Percentiles rank a stretch among this genome's conserved stretches.
These are phyloP conservation scores for Ormyrus thymus DNA, from an alignment of 2,888 invertebrate genomes.

Conservation along the genomic window DNA sequence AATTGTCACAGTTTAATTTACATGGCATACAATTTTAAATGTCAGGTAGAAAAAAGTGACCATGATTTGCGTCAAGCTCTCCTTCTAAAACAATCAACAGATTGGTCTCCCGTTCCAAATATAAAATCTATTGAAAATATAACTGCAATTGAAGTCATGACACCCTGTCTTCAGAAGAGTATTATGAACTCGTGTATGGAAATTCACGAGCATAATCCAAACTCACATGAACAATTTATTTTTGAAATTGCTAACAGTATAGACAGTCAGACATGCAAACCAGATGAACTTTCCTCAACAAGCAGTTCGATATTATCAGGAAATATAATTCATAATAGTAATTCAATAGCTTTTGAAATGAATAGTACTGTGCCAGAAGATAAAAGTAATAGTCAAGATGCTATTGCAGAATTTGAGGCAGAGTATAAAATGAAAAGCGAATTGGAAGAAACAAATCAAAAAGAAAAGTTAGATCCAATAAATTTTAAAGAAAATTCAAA, in stretches of 20 bases:
- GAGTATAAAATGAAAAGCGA: constrained; percentile 30
- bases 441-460: constrained; percentile 18
- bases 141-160: constrained; percentile 25
- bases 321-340: constrained; percentile 4
- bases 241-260: constrained; percentile 43
- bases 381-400: background rate
- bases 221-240: constrained; percentile 46
- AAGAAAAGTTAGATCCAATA: constrained; percentile 38
- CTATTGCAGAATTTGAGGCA: constrained; percentile 11
- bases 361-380: background rate
- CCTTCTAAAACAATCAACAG: constrained; percentile 37
- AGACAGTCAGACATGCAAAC: constrained; percentile 22
- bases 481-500: constrained; percentile 45
- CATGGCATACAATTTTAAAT: constrained; percentile 67
- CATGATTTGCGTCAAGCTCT: constrained; percentile 63
- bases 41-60: constrained; percentile 67
- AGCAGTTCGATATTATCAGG: constrained; percentile 8
- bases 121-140: constrained; percentile 29
- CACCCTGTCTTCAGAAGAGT: constrained; percentile 39
- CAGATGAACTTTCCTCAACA: constrained; percentile 6
- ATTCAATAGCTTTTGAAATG: constrained; percentile 10
- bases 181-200: constrained; percentile 29
- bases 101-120: constrained; percentile 35
- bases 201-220: constrained; percentile 23
- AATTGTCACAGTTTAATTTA: constrained; percentile 65